Percentiles rank a stretch among this genome's conserved stretches.
phyloP scores from a whole-genome alignment of 2,113 vertebrate species.

The Cardinalis cardinalis region DNA sequence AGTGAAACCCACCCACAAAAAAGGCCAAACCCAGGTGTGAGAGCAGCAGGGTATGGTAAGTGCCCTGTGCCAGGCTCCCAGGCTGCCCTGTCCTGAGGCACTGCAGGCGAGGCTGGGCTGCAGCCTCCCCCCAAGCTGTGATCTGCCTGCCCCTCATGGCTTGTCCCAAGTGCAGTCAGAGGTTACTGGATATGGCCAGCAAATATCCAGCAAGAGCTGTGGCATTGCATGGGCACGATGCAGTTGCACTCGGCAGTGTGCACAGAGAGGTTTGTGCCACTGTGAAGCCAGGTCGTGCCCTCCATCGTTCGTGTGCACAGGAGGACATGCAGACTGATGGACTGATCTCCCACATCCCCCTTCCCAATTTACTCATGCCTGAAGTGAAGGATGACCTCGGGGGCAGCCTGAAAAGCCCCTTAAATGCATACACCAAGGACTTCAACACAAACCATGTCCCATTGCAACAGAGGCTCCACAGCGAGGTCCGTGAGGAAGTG shows the following conservation, averaged over 20 bases:
- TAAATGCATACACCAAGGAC: not conserved
- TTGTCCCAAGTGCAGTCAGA: not conserved
- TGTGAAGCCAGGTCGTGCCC: not conserved
- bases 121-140: not conserved
- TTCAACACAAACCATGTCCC: not conserved
- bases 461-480: not conserved
- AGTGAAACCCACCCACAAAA: not conserved
- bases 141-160: fast-evolving
- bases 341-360: not conserved
- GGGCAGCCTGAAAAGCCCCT: not conserved
- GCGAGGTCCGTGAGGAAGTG: fast-evolving
- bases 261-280: not conserved
- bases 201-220: not conserved
- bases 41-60: not conserved
- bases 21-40: not conserved
- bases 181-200: not conserved
- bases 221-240: not conserved
- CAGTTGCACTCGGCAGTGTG: not conserved
- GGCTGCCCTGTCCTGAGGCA: not conserved
- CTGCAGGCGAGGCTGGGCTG: fast-evolving
- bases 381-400: not conserved
- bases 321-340: not conserved
- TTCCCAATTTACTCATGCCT: not conserved
- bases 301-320: fast-evolving
- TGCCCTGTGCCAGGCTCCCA: not conserved